phyloP scores from a whole-genome alignment of 1,140 invertebrate genomes.

The Bombus breviceps region DNA sequence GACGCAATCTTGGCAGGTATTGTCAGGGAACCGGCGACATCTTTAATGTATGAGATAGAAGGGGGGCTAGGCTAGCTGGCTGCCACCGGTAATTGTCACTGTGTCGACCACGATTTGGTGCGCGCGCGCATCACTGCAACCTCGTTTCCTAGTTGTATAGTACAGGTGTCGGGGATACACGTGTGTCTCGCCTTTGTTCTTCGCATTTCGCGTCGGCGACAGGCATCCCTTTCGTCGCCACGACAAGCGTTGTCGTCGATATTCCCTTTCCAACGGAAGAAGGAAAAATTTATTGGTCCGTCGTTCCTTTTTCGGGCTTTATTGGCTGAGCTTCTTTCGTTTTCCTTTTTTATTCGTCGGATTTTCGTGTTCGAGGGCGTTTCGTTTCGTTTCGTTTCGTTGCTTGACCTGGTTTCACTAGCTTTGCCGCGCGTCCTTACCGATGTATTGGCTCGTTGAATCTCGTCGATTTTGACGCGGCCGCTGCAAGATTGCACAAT shows the following conservation, averaged over 20 bases:
- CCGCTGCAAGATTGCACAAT: background rate
- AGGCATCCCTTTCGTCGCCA: background rate
- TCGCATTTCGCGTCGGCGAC: background rate
- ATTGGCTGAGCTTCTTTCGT: conserved; percentile 5
- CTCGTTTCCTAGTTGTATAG: background rate
- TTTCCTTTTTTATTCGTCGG: conserved; percentile 15
- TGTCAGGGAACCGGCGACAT: conserved; percentile 74
- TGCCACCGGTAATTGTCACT: conserved; percentile 35
- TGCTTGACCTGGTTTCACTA: background rate
- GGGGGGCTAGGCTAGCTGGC: conserved; percentile 31
- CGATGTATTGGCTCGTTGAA: background rate
- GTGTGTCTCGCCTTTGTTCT: background rate
- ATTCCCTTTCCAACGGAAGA: background rate
- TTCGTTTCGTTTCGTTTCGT: conserved; percentile 12
- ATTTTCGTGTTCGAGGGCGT: conserved; percentile 14
- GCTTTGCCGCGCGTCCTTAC: background rate
- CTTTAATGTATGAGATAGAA: conserved; percentile 79
- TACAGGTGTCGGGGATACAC: conserved; percentile 12
- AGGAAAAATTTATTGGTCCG: conserved; percentile 30
- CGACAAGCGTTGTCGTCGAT: conserved; percentile 1
- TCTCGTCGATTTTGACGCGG: conserved; percentile 18
- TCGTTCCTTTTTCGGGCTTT: conserved; percentile 17
- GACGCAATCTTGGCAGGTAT: conserved; percentile 79
- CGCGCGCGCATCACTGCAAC: background rate
- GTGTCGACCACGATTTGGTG: conserved; percentile 12